Evolutionary conservation across 1,140 invertebrate species (phyloP), one percentile per base, ranked within the genome.

Genomic region (Drosophila truncata): DNA sequence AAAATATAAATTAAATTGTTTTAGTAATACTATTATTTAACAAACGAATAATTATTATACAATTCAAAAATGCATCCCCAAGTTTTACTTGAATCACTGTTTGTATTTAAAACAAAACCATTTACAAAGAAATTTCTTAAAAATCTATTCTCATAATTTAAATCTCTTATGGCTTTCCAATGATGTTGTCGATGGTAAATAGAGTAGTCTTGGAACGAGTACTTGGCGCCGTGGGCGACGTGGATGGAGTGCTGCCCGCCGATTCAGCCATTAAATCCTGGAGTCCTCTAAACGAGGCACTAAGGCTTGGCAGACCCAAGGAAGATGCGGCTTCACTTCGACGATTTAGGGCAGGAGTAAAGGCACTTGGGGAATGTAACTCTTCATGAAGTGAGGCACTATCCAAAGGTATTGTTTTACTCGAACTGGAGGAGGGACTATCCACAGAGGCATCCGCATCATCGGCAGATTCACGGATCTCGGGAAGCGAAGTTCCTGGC

Each of bases 111-210:
- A 39, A 20, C 46, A 64, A 52, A 50, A 10, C 33, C 2, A 18
- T 66, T 44, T 44, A 29, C 23, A 44, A 42, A 27, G 0, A n/a
- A 20, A 29, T 20, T 37, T 42, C 13, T 8, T 18, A 39, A 5
- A 27, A 14, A 16, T 1, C 2, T 41, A 39, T 13, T 14, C 6
- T n/a, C 1, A 35, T 25, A 29, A 23, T 3, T 2, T 39, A 13
- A 8, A 18, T 42, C 0, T 14, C 4, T 59, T 69, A 88, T 27
- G 78, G 80, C 37, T 88, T 88, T 46, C 84, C 84, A 59, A 88
- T 88, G 18, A 88, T 88, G 55, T 88, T 88, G 47, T 88, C 84
- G 63, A 88, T 88, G 61, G 84, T 88, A 31, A 88, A 88, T 2
- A 72, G 47, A n/a, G 84, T 88, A 1, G 80, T 84, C 85, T 88